Percentiles rank a stretch among this genome's conserved stretches.
These are phyloP conservation scores for Scartelaos histophorus DNA, from an alignment of 2,113 vertebrate species.

Conservation along the genomic window DNA sequence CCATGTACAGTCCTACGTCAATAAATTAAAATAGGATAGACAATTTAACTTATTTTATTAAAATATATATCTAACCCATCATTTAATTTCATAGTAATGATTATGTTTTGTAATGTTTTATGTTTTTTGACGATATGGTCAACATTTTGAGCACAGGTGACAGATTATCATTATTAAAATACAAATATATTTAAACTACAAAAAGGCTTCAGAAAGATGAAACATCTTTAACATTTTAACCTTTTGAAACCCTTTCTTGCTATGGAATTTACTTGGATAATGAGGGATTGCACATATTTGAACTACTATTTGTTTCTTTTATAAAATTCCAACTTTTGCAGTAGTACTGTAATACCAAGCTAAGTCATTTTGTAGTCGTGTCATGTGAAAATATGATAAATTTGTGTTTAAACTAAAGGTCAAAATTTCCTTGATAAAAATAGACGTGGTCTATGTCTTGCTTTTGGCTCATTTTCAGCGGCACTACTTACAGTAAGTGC, in stretches of 20 bases:
- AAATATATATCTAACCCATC: neutral
- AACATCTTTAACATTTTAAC: no score
- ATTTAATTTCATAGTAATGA: neutral
- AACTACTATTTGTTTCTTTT: neutral
- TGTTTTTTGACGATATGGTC: no score
- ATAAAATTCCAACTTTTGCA: neutral
- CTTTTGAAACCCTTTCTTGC: neutral
- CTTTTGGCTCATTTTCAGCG: conserved; percentile 4
- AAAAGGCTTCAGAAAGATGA: no score
- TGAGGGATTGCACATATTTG: no score
- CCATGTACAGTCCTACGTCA: neutral
- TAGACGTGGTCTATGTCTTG: neutral
- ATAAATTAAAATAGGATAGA: neutral
- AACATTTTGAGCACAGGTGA: no score
- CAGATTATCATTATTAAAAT: no score
- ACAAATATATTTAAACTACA: neutral
- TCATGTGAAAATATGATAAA: neutral
- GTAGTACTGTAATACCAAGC: neutral
- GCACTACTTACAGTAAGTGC: neutral
- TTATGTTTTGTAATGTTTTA: no score
- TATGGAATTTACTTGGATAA: no score
- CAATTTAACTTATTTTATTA: neutral
- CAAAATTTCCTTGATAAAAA: neutral
- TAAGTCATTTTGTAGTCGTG: neutral
- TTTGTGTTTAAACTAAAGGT: neutral